Conservation (phyloP, 2,797 vertebrate species). For the Schizothorax lantsangensis region DNA sequence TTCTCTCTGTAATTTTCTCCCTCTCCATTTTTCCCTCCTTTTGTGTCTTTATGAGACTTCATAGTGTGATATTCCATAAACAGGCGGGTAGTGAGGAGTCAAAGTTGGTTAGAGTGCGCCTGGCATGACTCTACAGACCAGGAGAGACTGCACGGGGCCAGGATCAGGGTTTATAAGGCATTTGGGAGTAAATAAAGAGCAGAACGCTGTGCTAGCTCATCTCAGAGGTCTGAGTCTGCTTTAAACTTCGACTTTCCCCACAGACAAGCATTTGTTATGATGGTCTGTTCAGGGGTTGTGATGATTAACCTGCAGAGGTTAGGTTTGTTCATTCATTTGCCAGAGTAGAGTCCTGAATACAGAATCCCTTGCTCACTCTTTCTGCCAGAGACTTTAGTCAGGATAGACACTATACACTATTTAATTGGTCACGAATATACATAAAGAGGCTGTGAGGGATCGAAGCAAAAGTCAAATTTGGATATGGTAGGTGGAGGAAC, state of each 20-base stretch:
- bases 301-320: conserved; percentile 37
- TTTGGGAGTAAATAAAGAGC: conserved; percentile 55
- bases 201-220: conserved; percentile 32
- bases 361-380: background rate
- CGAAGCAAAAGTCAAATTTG: background rate
- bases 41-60: conserved; percentile 56
- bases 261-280: conserved; percentile 23
- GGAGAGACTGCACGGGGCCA: conserved; percentile 57
- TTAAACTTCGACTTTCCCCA: conserved; percentile 29
- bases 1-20: conserved; percentile 41
- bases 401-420: background rate
- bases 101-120: conserved; percentile 61
- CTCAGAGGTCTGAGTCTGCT: conserved; percentile 28
- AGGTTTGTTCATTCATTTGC: conserved; percentile 24
- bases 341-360: background rate
- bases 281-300: conserved; percentile 36
- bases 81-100: conserved; percentile 61
- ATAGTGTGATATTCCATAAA: conserved; percentile 71
- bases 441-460: background rate
- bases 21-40: background rate
- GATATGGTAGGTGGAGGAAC: background rate
- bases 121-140: conserved; percentile 63
- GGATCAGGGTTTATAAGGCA: conserved; percentile 45
- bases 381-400: background rate
- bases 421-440: background rate